A percentile compares a stretch with the other conserved stretches of the same genome.
These are phyloP conservation scores for Thalassarche chlororhynchos DNA, from an alignment of 2,113 vertebrate genomes.

Conservation along the genomic window DNA sequence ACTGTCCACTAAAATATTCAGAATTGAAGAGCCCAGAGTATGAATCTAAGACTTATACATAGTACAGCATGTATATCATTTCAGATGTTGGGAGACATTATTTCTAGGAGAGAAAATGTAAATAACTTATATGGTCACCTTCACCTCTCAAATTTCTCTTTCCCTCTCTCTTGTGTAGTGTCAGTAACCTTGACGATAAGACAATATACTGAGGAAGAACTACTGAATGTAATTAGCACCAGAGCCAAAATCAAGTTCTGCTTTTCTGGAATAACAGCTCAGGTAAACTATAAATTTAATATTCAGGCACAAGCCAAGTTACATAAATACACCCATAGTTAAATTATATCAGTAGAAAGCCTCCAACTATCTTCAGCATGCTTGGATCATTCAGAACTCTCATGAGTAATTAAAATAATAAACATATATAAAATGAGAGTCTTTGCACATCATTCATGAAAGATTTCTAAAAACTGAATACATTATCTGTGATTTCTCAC, in stretches of 20 bases:
- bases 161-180: neutral
- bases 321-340: neutral
- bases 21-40: neutral
- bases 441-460: neutral
- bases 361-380: neutral
- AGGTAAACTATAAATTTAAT: neutral
- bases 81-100: neutral
- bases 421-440: neutral
- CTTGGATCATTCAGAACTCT: neutral
- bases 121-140: neutral
- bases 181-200: neutral
- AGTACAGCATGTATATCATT: neutral
- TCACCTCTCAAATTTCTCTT: neutral
- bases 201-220: neutral
- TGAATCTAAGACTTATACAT: neutral
- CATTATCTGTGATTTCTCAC: neutral
- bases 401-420: neutral
- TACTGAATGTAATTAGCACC: neutral
- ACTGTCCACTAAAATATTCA: neutral
- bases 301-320: neutral
- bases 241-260: neutral
- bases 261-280: neutral
- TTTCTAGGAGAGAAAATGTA: neutral
- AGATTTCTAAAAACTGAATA: neutral
- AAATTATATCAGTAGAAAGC: neutral